Conservation (phyloP, 1,140 invertebrate species). For the Artemia franciscana region DNA sequence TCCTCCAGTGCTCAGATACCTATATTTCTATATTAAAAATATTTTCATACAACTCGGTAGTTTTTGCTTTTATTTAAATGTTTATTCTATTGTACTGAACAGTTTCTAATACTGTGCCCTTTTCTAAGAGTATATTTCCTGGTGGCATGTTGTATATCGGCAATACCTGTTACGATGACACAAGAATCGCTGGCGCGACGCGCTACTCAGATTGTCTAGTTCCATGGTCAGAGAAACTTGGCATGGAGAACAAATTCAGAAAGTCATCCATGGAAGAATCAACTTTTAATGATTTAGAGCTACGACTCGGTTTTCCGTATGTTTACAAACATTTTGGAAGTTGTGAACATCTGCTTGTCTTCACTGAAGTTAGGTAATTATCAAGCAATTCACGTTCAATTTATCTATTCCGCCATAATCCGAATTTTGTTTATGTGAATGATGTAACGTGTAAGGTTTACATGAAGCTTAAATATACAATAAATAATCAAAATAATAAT, state of each 20-base stretch:
- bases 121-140: background rate
- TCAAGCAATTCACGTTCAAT: too few relatives aligned
- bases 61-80: too few relatives aligned
- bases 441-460: too few relatives aligned
- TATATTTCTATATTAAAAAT: too few relatives aligned
- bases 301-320: slow-evolving; percentile 48
- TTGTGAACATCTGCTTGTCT: slow-evolving; percentile 60
- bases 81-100: too few relatives aligned
- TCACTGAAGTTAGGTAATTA: slow-evolving; percentile 41
- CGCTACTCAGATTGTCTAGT: background rate
- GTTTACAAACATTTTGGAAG: slow-evolving; percentile 62
- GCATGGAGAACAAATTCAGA: slow-evolving; percentile 20
- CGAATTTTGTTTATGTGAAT: too few relatives aligned
- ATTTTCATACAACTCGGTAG: too few relatives aligned
- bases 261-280: slow-evolving; percentile 32
- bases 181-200: background rate
- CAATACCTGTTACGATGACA: background rate
- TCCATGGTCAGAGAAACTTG: background rate
- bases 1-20: too few relatives aligned
- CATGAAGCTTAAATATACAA: too few relatives aligned
- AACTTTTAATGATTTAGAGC: slow-evolving; percentile 31
- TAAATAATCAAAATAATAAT: too few relatives aligned
- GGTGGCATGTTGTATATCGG: background rate
- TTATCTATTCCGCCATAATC: too few relatives aligned
- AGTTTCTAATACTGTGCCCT: slow-evolving; percentile 1